These are phyloP conservation scores for Anas bahamensis DNA, from an alignment of 2,797 vertebrate genomes.

Conservation along the genomic window DNA sequence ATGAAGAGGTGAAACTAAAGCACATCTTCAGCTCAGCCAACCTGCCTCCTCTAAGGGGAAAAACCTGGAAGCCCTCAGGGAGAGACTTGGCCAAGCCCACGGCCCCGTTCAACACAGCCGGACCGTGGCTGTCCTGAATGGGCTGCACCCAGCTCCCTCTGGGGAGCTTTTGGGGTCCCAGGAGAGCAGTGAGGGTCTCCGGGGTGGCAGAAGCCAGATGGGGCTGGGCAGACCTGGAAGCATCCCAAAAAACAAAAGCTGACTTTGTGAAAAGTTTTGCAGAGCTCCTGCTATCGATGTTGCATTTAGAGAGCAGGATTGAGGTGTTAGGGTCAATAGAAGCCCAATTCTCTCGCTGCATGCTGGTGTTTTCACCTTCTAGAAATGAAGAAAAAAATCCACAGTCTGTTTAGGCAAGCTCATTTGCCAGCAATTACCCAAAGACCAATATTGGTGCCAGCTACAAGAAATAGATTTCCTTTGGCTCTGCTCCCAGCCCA, in stretches of 20 bases:
- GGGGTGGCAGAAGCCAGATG: background rate
- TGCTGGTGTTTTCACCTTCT: background rate
- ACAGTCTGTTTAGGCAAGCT: background rate
- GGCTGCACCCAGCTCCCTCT: no score
- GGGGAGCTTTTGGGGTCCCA: background rate
- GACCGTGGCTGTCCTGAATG: no score
- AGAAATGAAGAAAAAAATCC: background rate
- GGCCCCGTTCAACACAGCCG: no score
- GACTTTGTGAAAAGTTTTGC: background rate
- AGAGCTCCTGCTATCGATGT: background rate
- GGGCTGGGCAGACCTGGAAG: background rate
- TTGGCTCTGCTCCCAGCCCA: background rate
- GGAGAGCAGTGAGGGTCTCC: background rate
- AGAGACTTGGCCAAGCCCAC: no score
- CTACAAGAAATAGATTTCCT: background rate
- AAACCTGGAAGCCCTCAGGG: background rate
- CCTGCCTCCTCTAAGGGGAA: no score
- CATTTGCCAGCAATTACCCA: background rate
- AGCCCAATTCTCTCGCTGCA: background rate
- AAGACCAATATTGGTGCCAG: no score
- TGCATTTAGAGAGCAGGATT: background rate
- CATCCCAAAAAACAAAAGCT: background rate
- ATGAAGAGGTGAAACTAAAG: background rate
- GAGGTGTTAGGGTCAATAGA: background rate
- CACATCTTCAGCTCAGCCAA: background rate